Base-by-base conservation (phyloP, 2,113 vertebrate species). In the Channa argus region DNA sequence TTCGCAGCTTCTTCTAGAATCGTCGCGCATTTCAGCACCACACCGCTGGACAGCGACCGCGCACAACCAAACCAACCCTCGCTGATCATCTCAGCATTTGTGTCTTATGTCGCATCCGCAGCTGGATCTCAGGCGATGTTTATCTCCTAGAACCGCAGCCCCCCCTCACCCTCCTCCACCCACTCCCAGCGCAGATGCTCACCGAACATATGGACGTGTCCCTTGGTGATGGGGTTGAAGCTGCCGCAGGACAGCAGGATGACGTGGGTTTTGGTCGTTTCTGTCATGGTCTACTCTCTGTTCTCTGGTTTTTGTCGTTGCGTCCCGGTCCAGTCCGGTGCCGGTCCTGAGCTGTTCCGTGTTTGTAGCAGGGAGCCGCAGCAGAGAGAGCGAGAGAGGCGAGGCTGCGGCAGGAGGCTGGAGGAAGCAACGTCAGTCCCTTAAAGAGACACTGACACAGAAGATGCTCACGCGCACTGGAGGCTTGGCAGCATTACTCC, bases 201-300 rank as follows among this genome's bases (percentile, higher is more conserved):
- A 99, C 97, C 97, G 86, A 99, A 99, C 97, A 99, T 98, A 91
- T 99, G 96, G 87, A 99, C 94, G 93, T 99, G 97, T 80, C 97
- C 97, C 87, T 96, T 98, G 79, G 97, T 98, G 93, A 99, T 95
- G 83, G 97, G 97, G 80, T 98, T 99, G 94, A 98, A 98, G 94
- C 97, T 98, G 91, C 97, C 97, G 89, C 97, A 98, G 84, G 97
- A 95, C 70, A 99, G 94, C 91, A 99, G 77, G 84, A 99, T 98
- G 75, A 98, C 97, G 92, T 99, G 97, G 50, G 96, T 98, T 88
- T 98, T 98, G 64, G 88, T 94, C 75, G 88, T 94, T 77, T 99
- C 97, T 38, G 97, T 96, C 97, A 99, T 98, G 66, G 6, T 71
- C 11, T 1, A 10, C 5, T 14, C 11, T 11, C 10, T 7, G 24